Conservation (phyloP, 2,888 invertebrate genomes). For the Leucophora obtusa region DNA sequence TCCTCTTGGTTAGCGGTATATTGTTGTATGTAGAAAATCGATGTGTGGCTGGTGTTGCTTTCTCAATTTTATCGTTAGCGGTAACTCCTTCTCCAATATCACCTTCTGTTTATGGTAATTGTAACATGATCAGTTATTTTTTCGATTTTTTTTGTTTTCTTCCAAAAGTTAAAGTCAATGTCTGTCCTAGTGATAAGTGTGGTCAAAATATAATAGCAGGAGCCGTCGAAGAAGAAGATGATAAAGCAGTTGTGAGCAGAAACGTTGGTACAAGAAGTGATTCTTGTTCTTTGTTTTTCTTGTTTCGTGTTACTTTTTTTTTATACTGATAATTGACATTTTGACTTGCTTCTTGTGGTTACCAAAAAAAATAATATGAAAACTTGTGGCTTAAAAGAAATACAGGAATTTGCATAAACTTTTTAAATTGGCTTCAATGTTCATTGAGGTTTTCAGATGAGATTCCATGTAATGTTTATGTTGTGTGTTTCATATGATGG, state of each 20-base stretch:
- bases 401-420: slow-evolving; percentile 58
- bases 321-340: slow-evolving; percentile 61
- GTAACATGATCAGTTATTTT: slow-evolving; percentile 66
- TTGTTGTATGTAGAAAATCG: slow-evolving; percentile 30
- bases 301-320: slow-evolving; percentile 52
- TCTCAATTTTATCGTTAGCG: slow-evolving; percentile 56
- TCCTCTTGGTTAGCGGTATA: slow-evolving; percentile 48
- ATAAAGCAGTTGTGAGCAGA: slow-evolving; percentile 17
- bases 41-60: slow-evolving; percentile 45
- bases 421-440: slow-evolving; percentile 65
- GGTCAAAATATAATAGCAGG: slow-evolving; percentile 51
- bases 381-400: slow-evolving; percentile 41
- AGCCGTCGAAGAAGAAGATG: not conserved
- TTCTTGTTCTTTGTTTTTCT: slow-evolving; percentile 47
- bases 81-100: slow-evolving; percentile 64
- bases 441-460: slow-evolving; percentile 48
- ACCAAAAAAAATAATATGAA: slow-evolving; percentile 40
- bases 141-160: slow-evolving; percentile 6
- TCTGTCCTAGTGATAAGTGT: slow-evolving; percentile 57
- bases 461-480: slow-evolving; percentile 5
- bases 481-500: slow-evolving; percentile 10
- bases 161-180: not conserved
- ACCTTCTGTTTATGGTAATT: slow-evolving; percentile 66
- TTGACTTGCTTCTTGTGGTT: slow-evolving; percentile 60
- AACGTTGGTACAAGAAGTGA: slow-evolving; percentile 48